phyloP scores from a whole-genome alignment of 2,888 invertebrate species.

The Leptinotarsa peninsularis region DNA sequence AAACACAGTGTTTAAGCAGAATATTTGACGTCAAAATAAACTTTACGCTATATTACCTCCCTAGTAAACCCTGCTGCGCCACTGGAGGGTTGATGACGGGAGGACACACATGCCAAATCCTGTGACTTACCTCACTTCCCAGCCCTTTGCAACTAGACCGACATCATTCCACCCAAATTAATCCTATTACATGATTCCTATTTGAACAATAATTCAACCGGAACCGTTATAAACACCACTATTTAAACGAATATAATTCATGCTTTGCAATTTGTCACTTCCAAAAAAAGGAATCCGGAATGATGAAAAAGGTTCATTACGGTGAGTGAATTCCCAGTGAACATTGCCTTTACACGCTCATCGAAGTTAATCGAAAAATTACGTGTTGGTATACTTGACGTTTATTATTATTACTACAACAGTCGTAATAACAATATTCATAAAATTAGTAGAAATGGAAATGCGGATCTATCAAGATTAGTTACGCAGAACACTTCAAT shows the following conservation, averaged over 20 bases:
- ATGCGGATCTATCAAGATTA: too few species aligned
- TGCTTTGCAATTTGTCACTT: conserved; percentile 57
- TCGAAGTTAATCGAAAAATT: neutral
- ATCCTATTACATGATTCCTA: conserved; percentile 60
- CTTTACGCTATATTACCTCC: too few species aligned
- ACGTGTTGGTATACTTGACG: neutral
- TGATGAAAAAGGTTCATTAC: conserved; percentile 22
- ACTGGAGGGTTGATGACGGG: conserved; percentile 24
- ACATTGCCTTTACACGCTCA: neutral
- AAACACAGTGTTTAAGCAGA: too few species aligned
- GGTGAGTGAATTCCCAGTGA: neutral
- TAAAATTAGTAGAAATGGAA: too few species aligned
- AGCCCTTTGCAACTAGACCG: conserved; percentile 46
- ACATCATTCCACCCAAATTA: conserved; percentile 60
- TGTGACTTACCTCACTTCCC: conserved; percentile 46
- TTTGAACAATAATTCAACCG: conserved; percentile 60
- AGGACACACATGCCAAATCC: conserved; percentile 44
- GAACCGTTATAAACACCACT: conserved; percentile 61
- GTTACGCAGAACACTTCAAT: too few species aligned
- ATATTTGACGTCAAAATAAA: too few species aligned
- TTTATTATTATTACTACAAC: neutral
- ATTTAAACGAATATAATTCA: conserved; percentile 60
- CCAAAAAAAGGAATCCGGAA: conserved; percentile 42
- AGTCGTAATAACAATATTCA: too few species aligned
- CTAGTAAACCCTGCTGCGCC: conserved; percentile 15